phyloP scores from a whole-genome alignment of 2,113 vertebrate species.

The Phylloscopus trochilus region DNA sequence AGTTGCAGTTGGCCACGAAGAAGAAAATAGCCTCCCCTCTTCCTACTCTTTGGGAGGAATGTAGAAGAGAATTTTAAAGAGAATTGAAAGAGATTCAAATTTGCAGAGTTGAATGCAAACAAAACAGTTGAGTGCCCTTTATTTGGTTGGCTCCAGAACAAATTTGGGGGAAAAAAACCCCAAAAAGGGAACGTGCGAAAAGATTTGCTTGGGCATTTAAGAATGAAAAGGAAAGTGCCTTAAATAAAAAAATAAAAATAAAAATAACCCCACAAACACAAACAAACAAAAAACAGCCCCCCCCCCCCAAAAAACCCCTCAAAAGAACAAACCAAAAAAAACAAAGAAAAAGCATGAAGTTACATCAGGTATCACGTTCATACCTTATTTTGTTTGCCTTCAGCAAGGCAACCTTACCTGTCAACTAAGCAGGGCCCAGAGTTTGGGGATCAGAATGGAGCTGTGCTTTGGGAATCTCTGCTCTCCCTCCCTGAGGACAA shows the following conservation, averaged over 20 bases:
- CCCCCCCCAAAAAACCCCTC: too few relatives aligned
- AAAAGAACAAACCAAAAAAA: too few relatives aligned
- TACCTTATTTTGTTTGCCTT: not conserved
- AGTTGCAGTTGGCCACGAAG: not conserved
- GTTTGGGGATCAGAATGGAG: not conserved
- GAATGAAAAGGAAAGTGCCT: not conserved
- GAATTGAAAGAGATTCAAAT: not conserved
- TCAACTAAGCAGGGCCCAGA: not conserved
- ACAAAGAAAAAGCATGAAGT: not conserved
- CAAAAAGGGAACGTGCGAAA: not conserved
- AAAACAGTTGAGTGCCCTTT: not conserved
- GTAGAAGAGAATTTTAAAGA: not conserved
- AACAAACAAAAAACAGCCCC: too few relatives aligned
- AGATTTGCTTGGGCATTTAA: not conserved
- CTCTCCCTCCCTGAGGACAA: fast-evolving
- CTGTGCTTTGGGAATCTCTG: not conserved
- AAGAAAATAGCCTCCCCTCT: not conserved
- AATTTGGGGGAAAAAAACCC: not conserved
- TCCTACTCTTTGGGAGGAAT: not conserved
- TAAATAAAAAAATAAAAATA: not conserved
- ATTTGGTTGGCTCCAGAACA: not conserved
- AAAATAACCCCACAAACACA: too few relatives aligned
- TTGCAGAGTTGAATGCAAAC: not conserved
- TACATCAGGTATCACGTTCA: not conserved
- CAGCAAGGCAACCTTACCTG: not conserved